phyloP scores from a whole-genome alignment of 2,797 vertebrate genomes.

The Pseudomugil tenellus region DNA sequence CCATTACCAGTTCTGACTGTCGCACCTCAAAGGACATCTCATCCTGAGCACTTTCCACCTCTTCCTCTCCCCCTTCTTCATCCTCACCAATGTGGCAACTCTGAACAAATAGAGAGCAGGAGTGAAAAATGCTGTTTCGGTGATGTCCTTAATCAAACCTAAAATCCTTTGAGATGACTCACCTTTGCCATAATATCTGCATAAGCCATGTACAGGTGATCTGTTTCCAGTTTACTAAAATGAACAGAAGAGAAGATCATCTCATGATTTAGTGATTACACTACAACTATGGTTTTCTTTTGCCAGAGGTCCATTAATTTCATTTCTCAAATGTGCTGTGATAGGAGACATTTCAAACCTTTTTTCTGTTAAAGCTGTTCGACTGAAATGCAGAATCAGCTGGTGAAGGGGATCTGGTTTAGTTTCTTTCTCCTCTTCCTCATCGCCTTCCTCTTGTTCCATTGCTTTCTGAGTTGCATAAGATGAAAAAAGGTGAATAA shows the following conservation, averaged over 20 bases:
- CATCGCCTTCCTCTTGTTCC: conserved; percentile 90
- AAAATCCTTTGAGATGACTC: conserved; percentile 32
- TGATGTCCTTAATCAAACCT: neutral
- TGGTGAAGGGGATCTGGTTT: conserved; percentile 95
- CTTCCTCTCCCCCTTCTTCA: conserved; percentile 84
- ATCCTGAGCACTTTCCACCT: conserved; percentile 79
- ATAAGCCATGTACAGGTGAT: conserved; percentile 95
- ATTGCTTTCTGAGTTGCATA: conserved; percentile 83
- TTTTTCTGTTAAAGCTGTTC: conserved; percentile 93
- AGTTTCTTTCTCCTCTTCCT: conserved; percentile 89
- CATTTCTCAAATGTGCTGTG: neutral
- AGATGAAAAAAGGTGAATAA: conserved; percentile 9
- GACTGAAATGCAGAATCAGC: conserved; percentile 95
- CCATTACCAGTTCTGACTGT: conserved; percentile 87
- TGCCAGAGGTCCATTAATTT: neutral
- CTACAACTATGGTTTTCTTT: neutral
- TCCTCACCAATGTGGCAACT: conserved; percentile 93
- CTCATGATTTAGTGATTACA: neutral
- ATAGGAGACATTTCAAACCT: conserved; percentile 76
- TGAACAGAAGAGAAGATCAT: conserved; percentile 17
- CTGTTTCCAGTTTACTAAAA: conserved; percentile 91
- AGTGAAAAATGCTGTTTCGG: neutral
- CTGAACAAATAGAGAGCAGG: conserved; percentile 64
- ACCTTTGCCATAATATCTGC: conserved; percentile 98
- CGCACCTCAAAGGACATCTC: conserved; percentile 94